Conservation (phyloP, 2,888 invertebrate species). For the Pilophorus perplexus region DNA sequence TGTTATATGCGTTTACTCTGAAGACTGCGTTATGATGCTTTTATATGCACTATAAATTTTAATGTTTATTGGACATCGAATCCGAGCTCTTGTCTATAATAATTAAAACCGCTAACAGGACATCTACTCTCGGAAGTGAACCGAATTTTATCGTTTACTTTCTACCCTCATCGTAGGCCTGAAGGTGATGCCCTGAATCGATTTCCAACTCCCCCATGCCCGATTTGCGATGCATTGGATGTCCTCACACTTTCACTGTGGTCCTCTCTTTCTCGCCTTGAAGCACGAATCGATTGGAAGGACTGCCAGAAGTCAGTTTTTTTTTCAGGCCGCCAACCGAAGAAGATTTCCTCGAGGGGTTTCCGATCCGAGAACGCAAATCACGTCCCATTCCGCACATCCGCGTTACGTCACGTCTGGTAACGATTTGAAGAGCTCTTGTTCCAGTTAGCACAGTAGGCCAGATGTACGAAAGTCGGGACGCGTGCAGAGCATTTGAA, state of each 20-base stretch:
- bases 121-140: too few relatives aligned
- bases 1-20: too few relatives aligned
- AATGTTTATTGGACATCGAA: too few relatives aligned
- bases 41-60: too few relatives aligned
- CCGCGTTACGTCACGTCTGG: constrained; percentile 26
- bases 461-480: constrained; percentile 12
- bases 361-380: constrained; percentile 22
- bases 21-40: too few relatives aligned
- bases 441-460: constrained; percentile 22
- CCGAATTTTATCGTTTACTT: constrained; percentile 26
- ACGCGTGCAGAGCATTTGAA: constrained; percentile 30
- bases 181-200: constrained; percentile 18
- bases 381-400: constrained; percentile 24
- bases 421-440: constrained; percentile 28
- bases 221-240: constrained; percentile 35
- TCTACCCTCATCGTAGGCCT: not conserved
- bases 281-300: too few relatives aligned
- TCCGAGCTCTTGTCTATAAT: too few relatives aligned
- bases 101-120: too few relatives aligned
- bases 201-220: constrained; percentile 4
- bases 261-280: too few relatives aligned
- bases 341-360: constrained; percentile 19
- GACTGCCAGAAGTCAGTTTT: too few relatives aligned
- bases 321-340: constrained; percentile 24
- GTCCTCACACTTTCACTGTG: constrained; percentile 19